Evolutionary conservation across 2,797 vertebrate species (phyloP), one percentile per base, ranked within the genome.

Genomic region (Masticophis lateralis): DNA sequence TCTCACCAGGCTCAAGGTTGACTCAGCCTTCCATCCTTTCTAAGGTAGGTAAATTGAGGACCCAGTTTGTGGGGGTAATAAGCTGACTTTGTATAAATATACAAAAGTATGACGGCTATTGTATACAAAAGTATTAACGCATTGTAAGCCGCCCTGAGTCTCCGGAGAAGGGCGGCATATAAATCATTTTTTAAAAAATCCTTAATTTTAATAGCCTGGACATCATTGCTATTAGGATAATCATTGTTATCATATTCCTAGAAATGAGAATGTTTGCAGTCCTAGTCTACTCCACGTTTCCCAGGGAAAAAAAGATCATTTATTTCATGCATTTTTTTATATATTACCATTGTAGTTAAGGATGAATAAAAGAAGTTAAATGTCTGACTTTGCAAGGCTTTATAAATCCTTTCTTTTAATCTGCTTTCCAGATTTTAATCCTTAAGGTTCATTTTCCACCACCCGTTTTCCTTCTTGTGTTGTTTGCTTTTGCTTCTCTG

Each of bases 401-500:
- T 83, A 22, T 47, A 43, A 79, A 79, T 11, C 69, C 32, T 10
- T 43, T 43, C 18, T 37, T 43, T 2, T 5, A 25, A 83, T 83
- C 37, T 11, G 37, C 12, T 27, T 86, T 69, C 16, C 14, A 28
- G 14, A 92, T 86, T 90, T 94, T 91, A 90, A 37, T 94, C 89
- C 66, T 60, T 86, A 87, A 53, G 37, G 25, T 22, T 86, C 92
- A 55, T 92, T 87, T 90, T 91, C 86, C 57, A 5, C 32, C 88
- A 25, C 87, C 89, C 20, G 87, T 4, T 9, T 20, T 89, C 47
- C 14, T 93, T 93, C 63, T 25, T 9, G 90, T 5, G 16, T 83
- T 9, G 87, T 86, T 88, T 47, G 37, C 86, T 95, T 95, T 86
- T 11, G 27, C 43, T 9, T 69, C 95, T 95, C 92, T 96, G 91